These are phyloP conservation scores for Panthera uncia DNA, from an alignment of 2,113 vertebrate genomes.

Conservation along the genomic window DNA sequence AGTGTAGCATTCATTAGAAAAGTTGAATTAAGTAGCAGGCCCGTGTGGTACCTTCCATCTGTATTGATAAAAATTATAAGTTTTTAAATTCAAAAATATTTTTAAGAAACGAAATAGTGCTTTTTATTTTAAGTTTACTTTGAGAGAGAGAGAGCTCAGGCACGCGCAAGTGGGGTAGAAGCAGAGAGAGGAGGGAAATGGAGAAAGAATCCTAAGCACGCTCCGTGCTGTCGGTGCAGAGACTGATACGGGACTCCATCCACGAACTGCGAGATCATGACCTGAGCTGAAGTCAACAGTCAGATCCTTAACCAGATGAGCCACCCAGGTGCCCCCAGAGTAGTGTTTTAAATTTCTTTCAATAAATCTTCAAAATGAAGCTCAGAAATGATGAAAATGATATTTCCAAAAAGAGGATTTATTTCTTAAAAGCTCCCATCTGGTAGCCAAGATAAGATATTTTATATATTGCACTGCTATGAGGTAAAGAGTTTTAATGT, in stretches of 20 bases:
- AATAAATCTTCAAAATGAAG: constrained; percentile 76
- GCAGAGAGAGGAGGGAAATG: no score
- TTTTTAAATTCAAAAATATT: constrained; percentile 70
- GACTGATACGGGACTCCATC: no score
- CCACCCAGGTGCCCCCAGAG: background rate
- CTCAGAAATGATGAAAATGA: constrained; percentile 75
- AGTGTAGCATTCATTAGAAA: constrained; percentile 27
- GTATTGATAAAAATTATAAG: constrained; percentile 61
- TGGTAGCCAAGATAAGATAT: constrained; percentile 78
- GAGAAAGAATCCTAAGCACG: no score
- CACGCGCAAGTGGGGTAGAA: no score
- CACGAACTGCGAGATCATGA: no score
- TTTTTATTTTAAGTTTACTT: constrained; percentile 8
- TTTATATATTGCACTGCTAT: constrained; percentile 71
- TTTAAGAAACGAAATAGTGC: constrained; percentile 67
- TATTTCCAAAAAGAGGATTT: constrained; percentile 73
- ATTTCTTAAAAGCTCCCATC: constrained; percentile 77
- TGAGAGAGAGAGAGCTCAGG: no score
- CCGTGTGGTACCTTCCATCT: background rate
- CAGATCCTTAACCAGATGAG: no score
- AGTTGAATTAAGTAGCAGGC: constrained; percentile 56
- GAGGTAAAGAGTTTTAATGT: constrained; percentile 84
- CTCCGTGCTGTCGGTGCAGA: no score
- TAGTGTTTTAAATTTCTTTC: constrained; percentile 79
- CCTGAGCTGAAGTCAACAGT: no score